A percentile compares a stretch with the other conserved stretches of the same genome.
Evolutionary conservation across 30 jellyfish, hydroid and myxozoan genomes (phyloP).

Genomic region (Clytia hemisphaerica): DNA sequence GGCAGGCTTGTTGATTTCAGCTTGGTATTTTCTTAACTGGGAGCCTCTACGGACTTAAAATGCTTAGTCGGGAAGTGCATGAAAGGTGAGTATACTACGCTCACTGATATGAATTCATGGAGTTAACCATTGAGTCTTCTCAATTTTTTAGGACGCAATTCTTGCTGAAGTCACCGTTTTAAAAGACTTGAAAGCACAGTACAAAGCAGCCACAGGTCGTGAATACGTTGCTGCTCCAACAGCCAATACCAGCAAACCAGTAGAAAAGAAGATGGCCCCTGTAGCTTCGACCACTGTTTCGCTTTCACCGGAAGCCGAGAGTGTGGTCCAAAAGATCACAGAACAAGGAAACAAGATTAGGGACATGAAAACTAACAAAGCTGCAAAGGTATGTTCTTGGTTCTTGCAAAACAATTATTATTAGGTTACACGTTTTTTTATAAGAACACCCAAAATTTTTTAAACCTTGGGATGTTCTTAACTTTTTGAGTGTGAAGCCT

Average conservation of each 20-base stretch:
- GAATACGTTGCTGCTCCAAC: constrained; percentile 53
- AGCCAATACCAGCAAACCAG: constrained; percentile 24
- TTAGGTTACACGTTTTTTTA: no score
- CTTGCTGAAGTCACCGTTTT: constrained; percentile 47
- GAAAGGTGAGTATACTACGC: no score
- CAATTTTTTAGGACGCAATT: constrained; percentile 39
- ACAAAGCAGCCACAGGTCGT: constrained; percentile 60
- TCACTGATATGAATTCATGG: neutral
- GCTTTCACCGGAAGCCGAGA: constrained; percentile 33
- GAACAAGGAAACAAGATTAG: constrained; percentile 86
- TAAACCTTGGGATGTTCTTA: no score
- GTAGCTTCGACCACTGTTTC: constrained; percentile 7
- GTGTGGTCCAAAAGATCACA: constrained; percentile 34
- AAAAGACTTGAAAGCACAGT: constrained; percentile 56
- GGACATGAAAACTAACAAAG: constrained; percentile 45
- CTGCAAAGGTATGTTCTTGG: constrained; percentile 49
- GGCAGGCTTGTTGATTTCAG: no score
- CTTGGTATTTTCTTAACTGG: no score
- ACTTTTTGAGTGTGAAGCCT: no score
- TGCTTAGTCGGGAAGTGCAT: no score
- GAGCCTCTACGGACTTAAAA: no score
- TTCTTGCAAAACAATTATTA: neutral
- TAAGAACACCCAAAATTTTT: no score
- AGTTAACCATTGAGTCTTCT: no score
- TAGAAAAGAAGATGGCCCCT: constrained; percentile 52